Evolutionary conservation across 2,113 vertebrate genomes (phyloP).

Genomic region (Petromus typicus): DNA sequence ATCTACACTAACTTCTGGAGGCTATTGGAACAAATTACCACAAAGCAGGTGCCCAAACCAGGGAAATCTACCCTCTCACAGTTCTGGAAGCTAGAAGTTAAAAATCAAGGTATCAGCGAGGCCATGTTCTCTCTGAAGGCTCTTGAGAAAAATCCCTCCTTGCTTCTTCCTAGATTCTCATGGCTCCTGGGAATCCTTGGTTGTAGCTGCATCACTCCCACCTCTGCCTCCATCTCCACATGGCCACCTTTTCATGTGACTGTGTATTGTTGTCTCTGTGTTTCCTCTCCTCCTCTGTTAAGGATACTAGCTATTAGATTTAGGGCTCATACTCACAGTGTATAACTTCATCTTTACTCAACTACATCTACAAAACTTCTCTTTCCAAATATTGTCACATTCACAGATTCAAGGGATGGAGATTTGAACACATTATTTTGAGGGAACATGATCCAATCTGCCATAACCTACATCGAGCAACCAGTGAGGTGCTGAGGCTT

Average conservation of each 20-base stretch:
- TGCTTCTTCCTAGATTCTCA: background rate
- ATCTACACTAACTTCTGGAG: background rate
- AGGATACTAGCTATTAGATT: background rate
- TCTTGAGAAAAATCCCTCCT: background rate
- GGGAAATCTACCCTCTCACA: slow-evolving; percentile 9
- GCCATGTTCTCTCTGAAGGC: background rate
- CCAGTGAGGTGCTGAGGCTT: slow-evolving; percentile 24
- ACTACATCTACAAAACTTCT: slow-evolving; percentile 6
- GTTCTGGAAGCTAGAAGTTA: background rate
- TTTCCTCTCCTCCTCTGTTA: background rate
- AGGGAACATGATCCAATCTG: background rate
- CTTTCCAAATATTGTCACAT: slow-evolving; percentile 40
- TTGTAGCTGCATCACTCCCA: background rate
- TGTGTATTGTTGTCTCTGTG: background rate
- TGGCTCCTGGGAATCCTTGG: background rate
- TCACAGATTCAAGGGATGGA: background rate
- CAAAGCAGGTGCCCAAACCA: background rate
- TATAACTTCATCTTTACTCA: background rate
- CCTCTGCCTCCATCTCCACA: background rate
- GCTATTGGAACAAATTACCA: background rate
- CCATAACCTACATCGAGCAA: background rate
- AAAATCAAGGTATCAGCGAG: slow-evolving; percentile 27
- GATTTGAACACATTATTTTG: background rate
- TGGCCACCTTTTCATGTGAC: background rate
- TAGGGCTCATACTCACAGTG: background rate